phyloP scores from a whole-genome alignment of 2,888 invertebrate species.

The Listrodromus nycthemerus region DNA sequence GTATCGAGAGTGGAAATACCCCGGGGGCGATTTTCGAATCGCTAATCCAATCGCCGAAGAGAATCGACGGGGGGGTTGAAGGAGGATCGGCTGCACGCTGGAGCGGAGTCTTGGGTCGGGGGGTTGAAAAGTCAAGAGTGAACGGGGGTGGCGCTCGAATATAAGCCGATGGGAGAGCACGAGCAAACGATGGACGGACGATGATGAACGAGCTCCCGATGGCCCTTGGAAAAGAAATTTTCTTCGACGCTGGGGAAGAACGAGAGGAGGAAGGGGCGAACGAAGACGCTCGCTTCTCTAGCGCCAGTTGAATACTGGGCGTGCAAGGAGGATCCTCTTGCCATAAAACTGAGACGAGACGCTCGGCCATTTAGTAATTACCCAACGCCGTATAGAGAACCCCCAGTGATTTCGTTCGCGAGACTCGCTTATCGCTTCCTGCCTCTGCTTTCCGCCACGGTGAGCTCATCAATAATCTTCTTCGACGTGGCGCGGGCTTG shows the following conservation, averaged over 20 bases:
- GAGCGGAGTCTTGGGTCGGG: conserved; percentile 45
- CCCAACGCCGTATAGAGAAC: conserved; percentile 32
- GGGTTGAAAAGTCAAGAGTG: conserved; percentile 52
- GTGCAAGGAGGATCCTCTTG: conserved; percentile 8
- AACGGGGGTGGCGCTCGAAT: conserved; percentile 54
- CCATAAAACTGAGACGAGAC: conserved; percentile 57
- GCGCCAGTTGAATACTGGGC: conserved; percentile 20
- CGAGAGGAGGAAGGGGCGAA: conserved; percentile 5
- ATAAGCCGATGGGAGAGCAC: conserved; percentile 22
- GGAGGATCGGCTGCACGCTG: conserved; percentile 40
- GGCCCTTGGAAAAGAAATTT: conserved; percentile 32
- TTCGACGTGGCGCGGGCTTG: conserved; percentile 58
- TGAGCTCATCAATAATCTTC: conserved; percentile 81
- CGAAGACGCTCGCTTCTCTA: conserved; percentile 14
- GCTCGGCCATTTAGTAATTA: conserved; percentile 69
- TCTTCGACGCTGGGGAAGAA: conserved; percentile 28
- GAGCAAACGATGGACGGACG: conserved; percentile 66
- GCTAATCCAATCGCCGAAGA: conserved; percentile 66
- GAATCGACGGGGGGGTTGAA: conserved; percentile 36
- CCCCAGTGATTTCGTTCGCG: conserved; percentile 65
- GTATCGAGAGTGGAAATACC: conserved; percentile 55
- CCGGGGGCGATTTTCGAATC: conserved; percentile 63
- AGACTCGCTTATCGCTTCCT: conserved; percentile 63
- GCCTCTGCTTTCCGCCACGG: conserved; percentile 39
- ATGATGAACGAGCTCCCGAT: conserved; percentile 69